These are phyloP conservation scores for Eurypyga helias DNA, from an alignment of 2,113 vertebrate species.

Conservation along the genomic window DNA sequence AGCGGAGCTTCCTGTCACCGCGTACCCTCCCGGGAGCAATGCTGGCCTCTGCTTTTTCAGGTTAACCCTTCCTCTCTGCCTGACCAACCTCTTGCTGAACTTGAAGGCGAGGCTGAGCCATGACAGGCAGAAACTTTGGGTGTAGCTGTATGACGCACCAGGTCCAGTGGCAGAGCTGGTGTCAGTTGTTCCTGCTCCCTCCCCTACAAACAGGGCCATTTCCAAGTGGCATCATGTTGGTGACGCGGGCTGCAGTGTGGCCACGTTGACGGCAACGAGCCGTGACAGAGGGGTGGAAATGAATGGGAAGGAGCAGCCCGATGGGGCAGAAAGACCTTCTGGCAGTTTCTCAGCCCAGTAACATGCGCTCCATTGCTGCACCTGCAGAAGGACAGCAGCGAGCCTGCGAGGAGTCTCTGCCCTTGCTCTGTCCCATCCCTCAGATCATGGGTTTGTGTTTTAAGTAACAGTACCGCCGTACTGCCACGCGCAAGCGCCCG, in stretches of 20 bases:
- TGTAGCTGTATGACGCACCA: neutral
- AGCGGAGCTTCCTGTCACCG: neutral
- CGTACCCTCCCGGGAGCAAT: neutral
- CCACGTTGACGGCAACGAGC: fast-evolving
- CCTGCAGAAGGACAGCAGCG: neutral
- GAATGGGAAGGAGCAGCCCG: neutral
- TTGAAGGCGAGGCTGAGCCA: neutral
- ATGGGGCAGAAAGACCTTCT: neutral
- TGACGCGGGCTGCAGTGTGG: neutral
- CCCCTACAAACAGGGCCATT: neutral
- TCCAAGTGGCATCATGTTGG: neutral
- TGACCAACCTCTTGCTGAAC: neutral
- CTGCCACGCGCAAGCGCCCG: fast-evolving
- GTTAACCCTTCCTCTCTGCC: neutral
- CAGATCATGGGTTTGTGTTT: neutral
- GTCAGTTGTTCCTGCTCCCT: neutral
- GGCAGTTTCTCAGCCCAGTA: neutral
- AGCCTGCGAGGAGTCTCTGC: neutral
- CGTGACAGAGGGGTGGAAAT: neutral
- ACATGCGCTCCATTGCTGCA: fast-evolving
- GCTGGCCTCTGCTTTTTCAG: neutral
- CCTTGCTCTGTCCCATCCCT: neutral
- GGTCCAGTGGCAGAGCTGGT: fast-evolving
- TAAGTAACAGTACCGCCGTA: neutral
- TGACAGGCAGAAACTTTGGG: neutral